Conservation (phyloP, 1,140 invertebrate genomes). For the Danaus plexippus region DNA sequence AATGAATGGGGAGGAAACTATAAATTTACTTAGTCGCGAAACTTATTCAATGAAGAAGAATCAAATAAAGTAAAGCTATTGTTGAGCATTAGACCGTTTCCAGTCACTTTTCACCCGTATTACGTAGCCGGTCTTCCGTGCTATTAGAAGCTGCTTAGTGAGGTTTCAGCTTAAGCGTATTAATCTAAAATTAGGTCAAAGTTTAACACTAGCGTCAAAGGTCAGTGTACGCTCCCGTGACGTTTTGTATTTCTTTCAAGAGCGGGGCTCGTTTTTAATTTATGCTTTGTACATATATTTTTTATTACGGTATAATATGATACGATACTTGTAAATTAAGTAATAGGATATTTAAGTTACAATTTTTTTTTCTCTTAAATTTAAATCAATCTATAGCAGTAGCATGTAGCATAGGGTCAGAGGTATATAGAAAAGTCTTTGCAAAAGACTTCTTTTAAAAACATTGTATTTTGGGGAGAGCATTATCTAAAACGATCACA, state of each 20-base stretch:
- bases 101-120: conserved; percentile 30
- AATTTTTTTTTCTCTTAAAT: too few relatives aligned
- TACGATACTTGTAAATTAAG: too few relatives aligned
- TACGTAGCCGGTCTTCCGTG: conserved; percentile 43
- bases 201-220: conserved; percentile 58
- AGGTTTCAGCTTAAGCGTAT: conserved; percentile 70
- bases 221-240: conserved; percentile 46
- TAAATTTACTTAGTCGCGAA: conserved; percentile 65
- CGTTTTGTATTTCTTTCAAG: conserved; percentile 12
- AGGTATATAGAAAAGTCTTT: too few relatives aligned
- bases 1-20: conserved; percentile 70
- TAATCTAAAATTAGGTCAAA: conserved; percentile 69
- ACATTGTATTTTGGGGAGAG: too few relatives aligned
- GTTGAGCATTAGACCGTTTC: conserved; percentile 42
- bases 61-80: conserved; percentile 48
- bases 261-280: too few relatives aligned
- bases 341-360: too few relatives aligned
- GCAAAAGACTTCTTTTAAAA: too few relatives aligned
- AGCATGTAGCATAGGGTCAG: too few relatives aligned
- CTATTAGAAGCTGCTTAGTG: conserved; percentile 66
- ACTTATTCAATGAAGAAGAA: conserved; percentile 60
- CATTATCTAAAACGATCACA: too few relatives aligned
- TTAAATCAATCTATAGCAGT: too few relatives aligned
- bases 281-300: too few relatives aligned
- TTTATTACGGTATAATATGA: too few relatives aligned